phyloP scores from a whole-genome alignment of 2,888 invertebrate species.

The Hipparchia semele region DNA sequence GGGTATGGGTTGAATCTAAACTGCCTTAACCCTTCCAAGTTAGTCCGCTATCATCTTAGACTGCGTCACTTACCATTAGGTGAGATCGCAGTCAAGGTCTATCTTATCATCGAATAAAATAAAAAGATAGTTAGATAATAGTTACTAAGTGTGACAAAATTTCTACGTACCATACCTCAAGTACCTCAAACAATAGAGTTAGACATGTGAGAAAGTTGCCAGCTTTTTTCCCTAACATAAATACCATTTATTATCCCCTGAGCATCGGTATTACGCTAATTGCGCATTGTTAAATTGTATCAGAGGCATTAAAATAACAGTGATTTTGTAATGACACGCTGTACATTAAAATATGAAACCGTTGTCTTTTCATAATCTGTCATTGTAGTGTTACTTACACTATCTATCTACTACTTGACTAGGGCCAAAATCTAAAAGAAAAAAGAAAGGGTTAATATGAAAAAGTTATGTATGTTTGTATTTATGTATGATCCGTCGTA shows the following conservation, averaged over 20 bases:
- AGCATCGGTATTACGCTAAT: slow-evolving; percentile 32
- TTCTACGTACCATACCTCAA: slow-evolving; percentile 1
- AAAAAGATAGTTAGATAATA: neutral
- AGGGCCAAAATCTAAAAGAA: too few species aligned
- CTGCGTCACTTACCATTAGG: too few species aligned
- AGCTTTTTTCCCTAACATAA: slow-evolving; percentile 31
- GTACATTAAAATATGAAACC: slow-evolving; percentile 5
- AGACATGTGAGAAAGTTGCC: slow-evolving; percentile 37
- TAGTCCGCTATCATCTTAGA: too few species aligned
- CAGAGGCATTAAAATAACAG: slow-evolving; percentile 26
- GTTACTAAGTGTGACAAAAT: slow-evolving; percentile 7
- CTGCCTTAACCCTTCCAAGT: too few species aligned
- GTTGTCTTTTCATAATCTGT: slow-evolving; percentile 17
- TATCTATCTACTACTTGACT: too few species aligned
- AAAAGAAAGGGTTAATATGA: too few species aligned
- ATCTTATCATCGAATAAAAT: too few species aligned
- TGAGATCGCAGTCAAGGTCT: too few species aligned
- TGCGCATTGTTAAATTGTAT: slow-evolving; percentile 35
- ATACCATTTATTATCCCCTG: slow-evolving; percentile 33
- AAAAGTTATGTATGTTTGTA: too few species aligned
- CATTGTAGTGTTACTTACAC: too few species aligned
- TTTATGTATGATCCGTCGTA: too few species aligned
- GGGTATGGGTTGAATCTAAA: too few species aligned
- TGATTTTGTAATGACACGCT: slow-evolving; percentile 21
- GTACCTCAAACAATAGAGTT: slow-evolving; percentile 30